Percentiles rank a stretch among this genome's conserved stretches.
phyloP scores from a whole-genome alignment of 2,888 invertebrate genomes.

The Sisyra nigra region DNA sequence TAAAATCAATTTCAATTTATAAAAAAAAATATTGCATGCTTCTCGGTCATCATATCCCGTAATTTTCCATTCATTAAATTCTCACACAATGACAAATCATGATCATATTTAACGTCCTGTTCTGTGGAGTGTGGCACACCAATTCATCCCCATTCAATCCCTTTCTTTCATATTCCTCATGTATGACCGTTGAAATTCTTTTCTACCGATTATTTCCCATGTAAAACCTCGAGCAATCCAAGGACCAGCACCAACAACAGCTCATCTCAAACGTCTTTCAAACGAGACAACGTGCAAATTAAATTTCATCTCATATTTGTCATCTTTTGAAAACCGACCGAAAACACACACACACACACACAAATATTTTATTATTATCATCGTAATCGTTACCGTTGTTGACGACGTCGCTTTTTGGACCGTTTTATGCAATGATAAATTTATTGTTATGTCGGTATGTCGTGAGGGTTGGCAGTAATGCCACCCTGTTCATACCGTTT shows the following conservation, averaged over 20 bases:
- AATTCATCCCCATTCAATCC: neutral
- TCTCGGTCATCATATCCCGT: no score
- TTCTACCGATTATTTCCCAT: no score
- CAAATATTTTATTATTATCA: no score
- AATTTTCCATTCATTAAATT: no score
- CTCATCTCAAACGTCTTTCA: neutral
- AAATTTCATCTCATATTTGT: slow-evolving; percentile 9
- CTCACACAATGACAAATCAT: slow-evolving; percentile 7
- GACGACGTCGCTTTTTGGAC: neutral
- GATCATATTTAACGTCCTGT: slow-evolving; percentile 5
- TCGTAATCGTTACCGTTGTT: no score
- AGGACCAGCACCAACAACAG: no score
- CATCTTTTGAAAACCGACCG: slow-evolving; percentile 6
- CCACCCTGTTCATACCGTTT: neutral
- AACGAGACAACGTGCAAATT: slow-evolving; percentile 4
- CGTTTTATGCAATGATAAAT: slow-evolving; percentile 7
- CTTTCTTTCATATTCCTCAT: neutral
- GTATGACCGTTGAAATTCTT: neutral
- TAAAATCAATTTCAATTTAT: no score
- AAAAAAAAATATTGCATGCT: no score
- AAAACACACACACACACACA: neutral
- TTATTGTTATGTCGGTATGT: slow-evolving; percentile 7
- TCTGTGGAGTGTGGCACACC: neutral
- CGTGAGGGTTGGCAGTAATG: slow-evolving; percentile 5
- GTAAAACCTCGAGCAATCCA: no score